Evolutionary conservation across 2,113 vertebrate species (phyloP).

Genomic region (Brachirus orientalis): DNA sequence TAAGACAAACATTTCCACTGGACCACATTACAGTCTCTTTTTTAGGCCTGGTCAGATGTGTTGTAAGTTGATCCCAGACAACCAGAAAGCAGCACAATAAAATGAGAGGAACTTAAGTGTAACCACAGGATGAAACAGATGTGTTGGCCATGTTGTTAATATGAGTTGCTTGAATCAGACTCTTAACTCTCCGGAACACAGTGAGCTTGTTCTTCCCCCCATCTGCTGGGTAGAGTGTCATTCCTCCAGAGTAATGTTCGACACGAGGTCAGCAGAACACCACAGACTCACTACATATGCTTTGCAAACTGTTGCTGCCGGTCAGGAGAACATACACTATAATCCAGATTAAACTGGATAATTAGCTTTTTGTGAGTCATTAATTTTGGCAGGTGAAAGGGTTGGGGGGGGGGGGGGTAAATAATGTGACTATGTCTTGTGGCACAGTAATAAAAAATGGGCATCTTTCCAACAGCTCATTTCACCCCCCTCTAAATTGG

Average conservation of each 20-base stretch:
- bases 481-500: constrained; percentile 80
- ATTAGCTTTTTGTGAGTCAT: constrained; percentile 80
- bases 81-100: constrained; percentile 19
- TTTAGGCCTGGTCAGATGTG: neutral
- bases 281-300: constrained; percentile 63
- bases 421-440: constrained; percentile 73
- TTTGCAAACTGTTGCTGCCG: constrained; percentile 75
- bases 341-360: constrained; percentile 80
- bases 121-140: constrained; percentile 54
- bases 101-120: constrained; percentile 22
- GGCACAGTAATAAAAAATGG: constrained; percentile 74
- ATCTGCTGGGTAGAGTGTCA: constrained; percentile 59
- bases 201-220: constrained; percentile 37
- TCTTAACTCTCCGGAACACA: constrained; percentile 46
- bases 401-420: constrained; percentile 56
- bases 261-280: constrained; percentile 63
- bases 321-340: constrained; percentile 70
- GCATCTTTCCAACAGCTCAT: constrained; percentile 76
- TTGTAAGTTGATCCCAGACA: constrained; percentile 32
- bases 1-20: constrained; percentile 29
- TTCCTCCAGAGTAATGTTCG: constrained; percentile 63
- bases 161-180: constrained; percentile 35
- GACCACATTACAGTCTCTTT: constrained; percentile 2
- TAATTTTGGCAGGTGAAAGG: constrained; percentile 76
- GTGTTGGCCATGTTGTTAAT: constrained; percentile 40